Percentiles rank a stretch among this genome's conserved stretches.
Conservation (phyloP, 2,797 vertebrate species). For the Chelonia mydas region DNA sequence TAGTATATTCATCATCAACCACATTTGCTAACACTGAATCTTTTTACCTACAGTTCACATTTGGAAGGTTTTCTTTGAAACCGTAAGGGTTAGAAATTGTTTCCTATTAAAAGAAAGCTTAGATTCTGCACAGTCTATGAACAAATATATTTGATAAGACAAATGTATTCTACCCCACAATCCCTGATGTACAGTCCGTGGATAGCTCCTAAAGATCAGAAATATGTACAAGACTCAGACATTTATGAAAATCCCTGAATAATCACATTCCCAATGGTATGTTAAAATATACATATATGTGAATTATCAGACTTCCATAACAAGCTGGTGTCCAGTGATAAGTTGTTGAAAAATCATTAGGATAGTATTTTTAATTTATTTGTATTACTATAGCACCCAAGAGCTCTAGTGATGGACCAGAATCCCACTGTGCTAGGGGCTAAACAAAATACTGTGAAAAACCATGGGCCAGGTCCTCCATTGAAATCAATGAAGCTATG, state of each 20-base stretch:
- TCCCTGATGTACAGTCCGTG: not conserved
- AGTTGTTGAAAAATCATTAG: not conserved
- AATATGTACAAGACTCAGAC: not conserved
- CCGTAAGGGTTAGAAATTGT: not conserved
- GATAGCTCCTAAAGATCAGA: not conserved
- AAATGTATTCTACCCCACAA: not conserved
- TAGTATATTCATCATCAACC: slow-evolving; percentile 18
- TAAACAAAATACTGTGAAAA: not conserved
- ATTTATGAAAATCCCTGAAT: not conserved
- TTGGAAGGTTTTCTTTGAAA: slow-evolving; percentile 6
- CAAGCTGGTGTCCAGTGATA: not conserved
- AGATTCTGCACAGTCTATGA: not conserved
- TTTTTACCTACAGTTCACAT: not conserved
- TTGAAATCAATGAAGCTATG: not conserved
- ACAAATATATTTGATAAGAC: not conserved
- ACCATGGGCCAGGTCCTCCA: not conserved
- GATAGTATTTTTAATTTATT: not conserved
- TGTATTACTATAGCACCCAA: too few species aligned
- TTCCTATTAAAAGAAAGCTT: slow-evolving; percentile 28
- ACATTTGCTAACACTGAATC: not conserved
- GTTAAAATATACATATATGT: not conserved
- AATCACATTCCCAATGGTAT: not conserved
- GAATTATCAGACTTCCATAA: not conserved
- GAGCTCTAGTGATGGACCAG: not conserved
- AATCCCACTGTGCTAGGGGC: not conserved